Conservation (phyloP, 2,888 invertebrate species). For the Heliconius cydno region DNA sequence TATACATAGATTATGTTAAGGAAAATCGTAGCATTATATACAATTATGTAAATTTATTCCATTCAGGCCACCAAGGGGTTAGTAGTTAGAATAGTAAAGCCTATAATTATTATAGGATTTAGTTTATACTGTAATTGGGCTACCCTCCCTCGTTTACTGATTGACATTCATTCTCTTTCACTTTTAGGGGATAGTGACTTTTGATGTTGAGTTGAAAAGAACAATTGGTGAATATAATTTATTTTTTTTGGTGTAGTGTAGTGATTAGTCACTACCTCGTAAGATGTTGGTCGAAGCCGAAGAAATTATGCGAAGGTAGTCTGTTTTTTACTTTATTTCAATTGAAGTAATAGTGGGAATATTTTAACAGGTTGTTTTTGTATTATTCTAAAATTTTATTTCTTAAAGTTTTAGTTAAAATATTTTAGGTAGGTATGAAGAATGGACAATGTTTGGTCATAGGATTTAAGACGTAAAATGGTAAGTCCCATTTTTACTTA, state of each 20-base stretch:
- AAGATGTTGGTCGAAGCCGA: no score
- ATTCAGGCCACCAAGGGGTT: constrained; percentile 22
- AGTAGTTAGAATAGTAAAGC: constrained; percentile 13
- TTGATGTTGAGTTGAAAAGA: constrained; percentile 11
- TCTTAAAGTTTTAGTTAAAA: no score
- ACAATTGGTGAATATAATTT: background rate
- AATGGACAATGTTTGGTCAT: no score
- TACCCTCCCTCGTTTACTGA: constrained; percentile 12
- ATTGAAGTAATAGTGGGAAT: no score
- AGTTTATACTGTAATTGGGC: constrained; percentile 10
- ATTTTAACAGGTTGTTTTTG: no score
- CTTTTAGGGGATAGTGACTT: constrained; percentile 2
- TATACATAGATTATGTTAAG: background rate
- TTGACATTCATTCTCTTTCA: background rate
- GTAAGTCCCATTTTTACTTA: no score
- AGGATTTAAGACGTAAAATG: no score
- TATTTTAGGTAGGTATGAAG: no score
- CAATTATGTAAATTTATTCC: constrained; percentile 15
- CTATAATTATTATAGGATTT: constrained; percentile 28
- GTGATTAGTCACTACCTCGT: background rate
- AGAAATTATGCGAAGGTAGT: no score
- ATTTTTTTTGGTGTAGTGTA: background rate
- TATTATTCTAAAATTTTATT: no score
- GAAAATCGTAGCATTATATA: no score
- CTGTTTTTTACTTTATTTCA: background rate